Percentiles rank a stretch among this genome's conserved stretches.
phyloP scores from a whole-genome alignment of 2,888 invertebrate genomes.

The Sialis lutaria region DNA sequence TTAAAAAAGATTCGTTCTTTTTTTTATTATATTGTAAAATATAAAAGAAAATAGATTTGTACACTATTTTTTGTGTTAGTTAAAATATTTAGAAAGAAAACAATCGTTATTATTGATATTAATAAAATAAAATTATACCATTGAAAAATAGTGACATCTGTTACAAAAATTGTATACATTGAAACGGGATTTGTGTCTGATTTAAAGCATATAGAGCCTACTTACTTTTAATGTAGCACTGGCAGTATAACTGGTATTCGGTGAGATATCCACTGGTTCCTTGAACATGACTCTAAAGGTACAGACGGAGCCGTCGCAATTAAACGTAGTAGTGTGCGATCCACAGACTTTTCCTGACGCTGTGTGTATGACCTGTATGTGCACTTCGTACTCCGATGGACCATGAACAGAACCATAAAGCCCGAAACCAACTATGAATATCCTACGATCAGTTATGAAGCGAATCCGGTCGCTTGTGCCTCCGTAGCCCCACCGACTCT shows the following conservation, averaged over 20 bases:
- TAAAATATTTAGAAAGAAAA: too few species aligned
- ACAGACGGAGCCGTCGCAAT: slow-evolving; percentile 60
- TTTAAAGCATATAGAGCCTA: background rate
- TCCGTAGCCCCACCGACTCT: slow-evolving; percentile 60
- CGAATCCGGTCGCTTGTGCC: slow-evolving; percentile 68
- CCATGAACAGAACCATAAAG: slow-evolving; percentile 70
- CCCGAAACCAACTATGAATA: slow-evolving; percentile 72
- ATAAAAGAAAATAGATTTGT: too few species aligned
- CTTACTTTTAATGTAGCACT: slow-evolving; percentile 58
- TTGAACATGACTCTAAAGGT: slow-evolving; percentile 70
- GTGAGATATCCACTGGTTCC: slow-evolving; percentile 64
- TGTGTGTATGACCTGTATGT: slow-evolving; percentile 59
- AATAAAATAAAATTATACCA: too few species aligned
- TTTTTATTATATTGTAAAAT: too few species aligned
- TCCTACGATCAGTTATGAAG: slow-evolving; percentile 62
- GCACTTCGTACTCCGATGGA: slow-evolving; percentile 58
- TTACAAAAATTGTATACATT: too few species aligned
- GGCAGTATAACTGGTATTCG: slow-evolving; percentile 64
- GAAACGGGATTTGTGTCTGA: background rate
- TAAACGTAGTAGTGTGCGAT: slow-evolving; percentile 56
- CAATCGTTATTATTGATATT: too few species aligned
- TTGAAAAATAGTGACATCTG: too few species aligned
- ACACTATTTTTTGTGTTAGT: too few species aligned
- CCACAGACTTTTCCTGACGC: slow-evolving; percentile 58
- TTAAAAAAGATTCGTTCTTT: too few species aligned